Conservation (phyloP, 2,797 vertebrate genomes). For the Lateolabrax maculatus region DNA sequence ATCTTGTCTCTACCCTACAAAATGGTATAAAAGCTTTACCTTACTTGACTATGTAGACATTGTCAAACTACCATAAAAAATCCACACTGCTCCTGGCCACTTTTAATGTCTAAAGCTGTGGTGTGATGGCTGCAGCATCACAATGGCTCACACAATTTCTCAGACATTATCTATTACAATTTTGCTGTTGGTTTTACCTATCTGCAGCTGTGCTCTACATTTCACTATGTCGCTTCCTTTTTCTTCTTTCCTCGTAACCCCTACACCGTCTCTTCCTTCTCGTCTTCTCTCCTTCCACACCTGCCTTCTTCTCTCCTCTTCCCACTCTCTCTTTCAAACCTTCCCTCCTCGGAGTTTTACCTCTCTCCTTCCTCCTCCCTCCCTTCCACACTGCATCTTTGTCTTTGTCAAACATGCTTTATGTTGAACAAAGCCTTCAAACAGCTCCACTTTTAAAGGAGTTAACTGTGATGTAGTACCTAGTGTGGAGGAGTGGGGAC, state of each 20-base stretch:
- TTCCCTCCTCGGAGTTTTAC: neutral
- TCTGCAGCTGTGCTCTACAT: conserved; percentile 13
- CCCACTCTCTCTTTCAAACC: neutral
- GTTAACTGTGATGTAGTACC: conserved; percentile 25
- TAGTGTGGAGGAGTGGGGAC: conserved; percentile 25
- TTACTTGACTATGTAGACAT: conserved; percentile 61
- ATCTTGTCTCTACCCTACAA: conserved; percentile 53
- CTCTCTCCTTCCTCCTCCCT: neutral
- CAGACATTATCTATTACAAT: conserved; percentile 2
- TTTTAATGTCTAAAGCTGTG: conserved; percentile 34
- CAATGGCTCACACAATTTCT: conserved; percentile 33
- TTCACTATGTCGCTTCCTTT: neutral
- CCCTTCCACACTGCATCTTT: conserved; percentile 6
- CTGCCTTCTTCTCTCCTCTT: neutral
- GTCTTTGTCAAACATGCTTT: conserved; percentile 34
- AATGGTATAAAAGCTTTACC: conserved; percentile 59
- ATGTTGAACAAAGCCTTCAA: conserved; percentile 28
- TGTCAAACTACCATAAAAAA: conserved; percentile 44
- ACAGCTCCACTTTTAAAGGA: conserved; percentile 38
- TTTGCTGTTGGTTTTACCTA: conserved; percentile 3
- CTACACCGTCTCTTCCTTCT: neutral
- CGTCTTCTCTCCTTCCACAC: neutral
- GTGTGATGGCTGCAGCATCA: conserved; percentile 23
- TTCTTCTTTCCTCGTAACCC: neutral
- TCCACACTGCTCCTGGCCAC: conserved; percentile 32